Conservation (phyloP, 2,113 vertebrate genomes). For the Toxostoma redivivum region DNA sequence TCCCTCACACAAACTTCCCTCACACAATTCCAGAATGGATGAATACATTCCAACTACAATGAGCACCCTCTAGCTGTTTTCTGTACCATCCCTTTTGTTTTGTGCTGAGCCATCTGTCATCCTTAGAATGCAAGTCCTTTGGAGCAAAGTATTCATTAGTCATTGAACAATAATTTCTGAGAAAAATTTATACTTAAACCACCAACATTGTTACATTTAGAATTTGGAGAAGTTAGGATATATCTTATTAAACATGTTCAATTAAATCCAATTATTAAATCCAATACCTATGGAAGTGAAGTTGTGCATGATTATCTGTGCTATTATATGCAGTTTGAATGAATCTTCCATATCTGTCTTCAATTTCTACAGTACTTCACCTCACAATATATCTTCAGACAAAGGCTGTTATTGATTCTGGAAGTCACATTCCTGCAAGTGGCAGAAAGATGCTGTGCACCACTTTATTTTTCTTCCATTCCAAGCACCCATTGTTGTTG, state of each 20-base stretch:
- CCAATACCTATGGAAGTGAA: neutral
- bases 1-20: neutral
- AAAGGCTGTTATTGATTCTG: constrained; percentile 36
- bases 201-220: neutral
- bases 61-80: neutral
- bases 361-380: neutral
- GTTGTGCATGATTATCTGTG: neutral
- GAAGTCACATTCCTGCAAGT: neutral
- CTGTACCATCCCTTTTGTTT: neutral
- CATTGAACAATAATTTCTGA: neutral
- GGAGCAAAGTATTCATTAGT: neutral
- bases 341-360: neutral
- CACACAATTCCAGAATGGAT: neutral
- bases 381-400: constrained; percentile 7
- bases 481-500: neutral
- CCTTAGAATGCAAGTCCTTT: neutral
- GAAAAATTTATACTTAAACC: neutral
- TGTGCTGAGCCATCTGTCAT: neutral
- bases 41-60: neutral
- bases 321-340: neutral
- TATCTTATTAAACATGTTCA: neutral
- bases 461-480: neutral
- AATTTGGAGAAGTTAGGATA: neutral
- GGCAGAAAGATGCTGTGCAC: neutral
- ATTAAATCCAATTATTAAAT: neutral